Percentiles rank a stretch among this genome's conserved stretches.
phyloP scores from a whole-genome alignment of 2,888 invertebrate species.

The Acleris cristana region DNA sequence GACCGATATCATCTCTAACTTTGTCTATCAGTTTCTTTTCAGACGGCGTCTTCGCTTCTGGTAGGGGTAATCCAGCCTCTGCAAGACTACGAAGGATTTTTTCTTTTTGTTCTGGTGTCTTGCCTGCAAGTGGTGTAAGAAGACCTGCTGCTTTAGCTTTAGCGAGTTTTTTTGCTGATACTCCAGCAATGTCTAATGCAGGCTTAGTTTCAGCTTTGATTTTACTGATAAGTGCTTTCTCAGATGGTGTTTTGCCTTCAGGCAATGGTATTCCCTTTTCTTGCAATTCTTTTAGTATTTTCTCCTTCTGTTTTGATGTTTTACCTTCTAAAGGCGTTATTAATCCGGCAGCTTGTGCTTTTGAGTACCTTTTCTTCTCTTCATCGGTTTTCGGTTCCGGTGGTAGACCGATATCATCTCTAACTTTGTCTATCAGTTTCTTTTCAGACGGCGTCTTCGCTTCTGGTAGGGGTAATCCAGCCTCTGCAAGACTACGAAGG shows the following conservation, averaged over 20 bases:
- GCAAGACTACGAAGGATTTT: too few species aligned
- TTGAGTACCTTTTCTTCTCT: conserved; percentile 16
- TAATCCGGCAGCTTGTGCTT: conserved; percentile 22
- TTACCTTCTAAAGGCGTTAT: conserved; percentile 29
- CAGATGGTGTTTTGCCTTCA: conserved; percentile 52
- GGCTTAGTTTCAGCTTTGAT: conserved; percentile 34
- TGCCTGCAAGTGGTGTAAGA: too few species aligned
- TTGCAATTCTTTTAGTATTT: conserved; percentile 43
- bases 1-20: too few species aligned
- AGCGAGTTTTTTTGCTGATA: background rate
- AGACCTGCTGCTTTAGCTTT: too few species aligned
- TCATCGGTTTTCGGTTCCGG: conserved; percentile 36
- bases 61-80: too few species aligned
- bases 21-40: too few species aligned
- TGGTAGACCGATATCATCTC: conserved; percentile 39
- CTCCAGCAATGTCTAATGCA: background rate
- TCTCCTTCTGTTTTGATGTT: background rate
- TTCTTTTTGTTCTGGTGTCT: too few species aligned
- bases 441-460: background rate
- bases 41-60: too few species aligned
- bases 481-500: conserved; percentile 31
- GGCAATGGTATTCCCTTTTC: conserved; percentile 49
- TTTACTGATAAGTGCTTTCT: conserved; percentile 46
- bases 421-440: conserved; percentile 25
- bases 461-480: background rate